Conservation (phyloP, 2,797 vertebrate species). For the Aselliscus stoliczkanus region DNA sequence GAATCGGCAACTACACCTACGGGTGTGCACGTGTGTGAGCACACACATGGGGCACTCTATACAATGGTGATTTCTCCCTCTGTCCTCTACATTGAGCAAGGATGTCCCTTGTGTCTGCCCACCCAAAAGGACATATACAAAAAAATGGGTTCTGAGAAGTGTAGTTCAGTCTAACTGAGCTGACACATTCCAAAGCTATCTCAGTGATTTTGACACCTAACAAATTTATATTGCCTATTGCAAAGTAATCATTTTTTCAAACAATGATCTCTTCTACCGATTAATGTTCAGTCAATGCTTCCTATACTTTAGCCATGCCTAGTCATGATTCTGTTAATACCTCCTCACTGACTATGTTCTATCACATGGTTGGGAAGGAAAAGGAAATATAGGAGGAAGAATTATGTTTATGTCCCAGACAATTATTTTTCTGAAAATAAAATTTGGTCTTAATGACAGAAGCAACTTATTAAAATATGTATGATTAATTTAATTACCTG, state of each 20-base stretch:
- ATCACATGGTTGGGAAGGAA: background rate
- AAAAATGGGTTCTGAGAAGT: background rate
- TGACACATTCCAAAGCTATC: background rate
- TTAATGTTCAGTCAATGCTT: background rate
- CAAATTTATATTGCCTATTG: background rate
- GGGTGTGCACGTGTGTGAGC: rapidly evolving
- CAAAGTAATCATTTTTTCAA: background rate
- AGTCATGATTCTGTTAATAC: background rate
- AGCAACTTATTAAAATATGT: background rate
- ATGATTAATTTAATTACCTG: background rate
- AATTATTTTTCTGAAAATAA: background rate
- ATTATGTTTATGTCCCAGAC: background rate
- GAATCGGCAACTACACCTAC: background rate
- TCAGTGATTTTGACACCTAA: background rate
- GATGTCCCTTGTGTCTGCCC: too few relatives aligned
- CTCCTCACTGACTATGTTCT: background rate
- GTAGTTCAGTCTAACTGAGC: background rate
- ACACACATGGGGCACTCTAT: rapidly evolving
- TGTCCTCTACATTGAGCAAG: background rate
- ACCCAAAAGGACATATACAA: background rate
- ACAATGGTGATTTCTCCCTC: background rate
- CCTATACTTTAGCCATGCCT: background rate
- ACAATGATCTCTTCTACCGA: background rate
- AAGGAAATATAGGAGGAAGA: background rate
- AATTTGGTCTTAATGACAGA: background rate